phyloP scores from a whole-genome alignment of 2,797 vertebrate species.

The Tokudaia muenninki region DNA sequence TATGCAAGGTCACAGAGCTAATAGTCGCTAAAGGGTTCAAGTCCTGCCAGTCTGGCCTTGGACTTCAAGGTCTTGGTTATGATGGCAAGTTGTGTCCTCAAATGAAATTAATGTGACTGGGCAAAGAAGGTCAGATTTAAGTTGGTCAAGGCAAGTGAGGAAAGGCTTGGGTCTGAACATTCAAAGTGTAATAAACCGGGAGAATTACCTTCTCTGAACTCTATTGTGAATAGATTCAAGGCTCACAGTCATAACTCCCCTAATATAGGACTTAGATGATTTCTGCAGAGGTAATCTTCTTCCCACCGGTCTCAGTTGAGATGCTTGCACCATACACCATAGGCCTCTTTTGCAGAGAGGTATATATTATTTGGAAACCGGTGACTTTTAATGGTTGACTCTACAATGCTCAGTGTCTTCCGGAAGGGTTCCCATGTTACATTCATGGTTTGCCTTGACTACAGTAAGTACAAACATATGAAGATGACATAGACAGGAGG shows the following conservation, averaged over 20 bases:
- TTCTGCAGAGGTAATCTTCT: slow-evolving; percentile 7
- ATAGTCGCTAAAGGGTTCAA: slow-evolving; percentile 17
- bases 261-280: background rate
- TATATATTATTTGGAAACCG: slow-evolving; percentile 34
- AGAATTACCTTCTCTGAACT: background rate
- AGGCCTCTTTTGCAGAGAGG: background rate
- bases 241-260: background rate
- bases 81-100: background rate
- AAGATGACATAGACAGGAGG: background rate
- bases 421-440: background rate
- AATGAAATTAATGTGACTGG: background rate
- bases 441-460: slow-evolving; percentile 3
- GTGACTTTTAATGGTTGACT: background rate
- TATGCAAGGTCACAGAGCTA: background rate
- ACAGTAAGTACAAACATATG: background rate
- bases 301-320: background rate
- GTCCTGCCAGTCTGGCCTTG: background rate
- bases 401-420: background rate
- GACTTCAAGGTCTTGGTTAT: background rate
- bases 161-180: background rate
- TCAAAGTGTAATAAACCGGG: background rate
- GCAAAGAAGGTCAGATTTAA: background rate
- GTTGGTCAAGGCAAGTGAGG: background rate
- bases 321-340: background rate
- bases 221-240: background rate